Conservation (phyloP, 2,113 vertebrate genomes). For the Felis chaus region DNA sequence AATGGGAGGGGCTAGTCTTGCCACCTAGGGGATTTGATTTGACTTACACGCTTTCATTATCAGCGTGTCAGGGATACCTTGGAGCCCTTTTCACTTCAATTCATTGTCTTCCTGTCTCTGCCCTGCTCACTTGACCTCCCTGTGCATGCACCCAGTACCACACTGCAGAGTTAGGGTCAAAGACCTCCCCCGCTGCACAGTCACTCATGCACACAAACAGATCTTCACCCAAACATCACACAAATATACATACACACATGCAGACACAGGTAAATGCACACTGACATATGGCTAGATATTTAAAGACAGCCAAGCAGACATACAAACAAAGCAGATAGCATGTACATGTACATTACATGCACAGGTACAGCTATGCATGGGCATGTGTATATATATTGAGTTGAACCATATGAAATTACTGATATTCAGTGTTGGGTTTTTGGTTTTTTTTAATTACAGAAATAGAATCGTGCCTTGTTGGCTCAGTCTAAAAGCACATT, state of each 20-base stretch:
- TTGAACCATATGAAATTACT: not conserved
- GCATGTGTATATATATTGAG: not conserved
- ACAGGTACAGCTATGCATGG: not conserved
- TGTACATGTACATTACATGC: not conserved
- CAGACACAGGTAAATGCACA: not conserved
- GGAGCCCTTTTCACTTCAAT: not conserved
- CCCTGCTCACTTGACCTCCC: not conserved
- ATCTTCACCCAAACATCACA: not conserved
- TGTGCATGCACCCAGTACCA: not conserved
- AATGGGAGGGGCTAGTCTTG: not conserved
- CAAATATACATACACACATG: constrained; percentile 38
- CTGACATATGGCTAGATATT: not conserved
- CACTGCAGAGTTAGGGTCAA: not conserved
- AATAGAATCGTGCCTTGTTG: not conserved
- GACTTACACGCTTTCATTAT: not conserved
- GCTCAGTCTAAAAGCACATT: not conserved
- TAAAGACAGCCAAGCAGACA: not conserved
- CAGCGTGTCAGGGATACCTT: not conserved
- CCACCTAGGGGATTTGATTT: not conserved
- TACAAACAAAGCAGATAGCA: not conserved
- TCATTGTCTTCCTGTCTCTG: not conserved
- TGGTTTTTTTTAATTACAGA: not conserved
- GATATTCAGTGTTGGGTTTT: not conserved
- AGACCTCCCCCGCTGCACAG: not conserved
- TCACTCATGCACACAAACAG: not conserved